Evolutionary conservation across 2,113 vertebrate species (phyloP).

Genomic region (Symphodus melops): DNA sequence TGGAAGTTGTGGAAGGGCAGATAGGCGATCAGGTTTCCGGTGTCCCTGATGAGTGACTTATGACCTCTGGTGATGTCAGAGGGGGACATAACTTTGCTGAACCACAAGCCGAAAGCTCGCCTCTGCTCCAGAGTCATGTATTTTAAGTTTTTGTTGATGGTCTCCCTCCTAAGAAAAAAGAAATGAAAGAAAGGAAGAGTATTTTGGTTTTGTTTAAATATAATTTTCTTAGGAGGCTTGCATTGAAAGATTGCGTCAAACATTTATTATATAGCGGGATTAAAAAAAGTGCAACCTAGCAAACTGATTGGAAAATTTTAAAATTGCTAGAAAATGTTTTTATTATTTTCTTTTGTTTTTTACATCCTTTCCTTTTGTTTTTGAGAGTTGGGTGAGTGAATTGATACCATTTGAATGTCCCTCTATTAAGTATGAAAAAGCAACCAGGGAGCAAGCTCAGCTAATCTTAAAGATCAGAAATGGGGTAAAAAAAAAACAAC

Average conservation of each 20-base stretch:
- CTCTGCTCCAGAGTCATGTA: conserved; percentile 75
- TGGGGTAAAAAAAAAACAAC: too few relatives aligned
- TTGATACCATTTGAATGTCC: too few relatives aligned
- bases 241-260: neutral
- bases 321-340: too few relatives aligned
- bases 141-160: conserved; percentile 74
- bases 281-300: too few relatives aligned
- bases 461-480: too few relatives aligned
- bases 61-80: conserved; percentile 63
- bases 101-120: conserved; percentile 82
- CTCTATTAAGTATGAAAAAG: too few relatives aligned
- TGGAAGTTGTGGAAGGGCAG: conserved; percentile 86
- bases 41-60: conserved; percentile 77
- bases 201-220: neutral
- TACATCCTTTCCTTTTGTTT: too few relatives aligned
- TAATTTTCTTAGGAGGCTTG: neutral
- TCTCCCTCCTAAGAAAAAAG: conserved; percentile 60
- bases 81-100: conserved; percentile 57
- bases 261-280: too few relatives aligned
- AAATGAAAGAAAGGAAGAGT: neutral
- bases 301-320: too few relatives aligned
- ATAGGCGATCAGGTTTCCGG: conserved; percentile 83
- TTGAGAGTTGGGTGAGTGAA: too few relatives aligned
- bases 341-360: too few relatives aligned
- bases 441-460: too few relatives aligned